Conservation (phyloP, 2,113 vertebrate genomes). For the Setophaga petechia region DNA sequence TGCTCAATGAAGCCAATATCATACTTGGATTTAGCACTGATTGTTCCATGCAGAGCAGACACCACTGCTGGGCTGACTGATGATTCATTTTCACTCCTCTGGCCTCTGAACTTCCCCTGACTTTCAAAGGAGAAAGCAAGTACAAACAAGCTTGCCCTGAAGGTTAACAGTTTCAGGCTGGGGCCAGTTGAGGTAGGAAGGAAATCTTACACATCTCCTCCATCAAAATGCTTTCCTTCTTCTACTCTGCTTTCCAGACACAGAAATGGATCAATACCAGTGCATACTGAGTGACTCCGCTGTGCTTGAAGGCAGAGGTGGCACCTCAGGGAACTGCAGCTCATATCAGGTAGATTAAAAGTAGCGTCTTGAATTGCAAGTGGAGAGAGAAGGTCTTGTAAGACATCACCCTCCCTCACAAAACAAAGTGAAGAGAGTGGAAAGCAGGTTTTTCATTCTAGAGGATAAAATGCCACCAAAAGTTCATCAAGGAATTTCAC, state of each 20-base stretch:
- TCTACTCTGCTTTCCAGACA: not conserved
- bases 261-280: not conserved
- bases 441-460: not conserved
- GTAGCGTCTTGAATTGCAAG: not conserved
- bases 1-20: not conserved
- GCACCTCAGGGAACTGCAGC: not conserved
- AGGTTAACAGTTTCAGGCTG: not conserved
- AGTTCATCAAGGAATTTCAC: not conserved
- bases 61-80: not conserved
- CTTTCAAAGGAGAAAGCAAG: not conserved
- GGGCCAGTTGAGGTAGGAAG: not conserved
- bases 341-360: not conserved
- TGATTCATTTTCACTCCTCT: not conserved
- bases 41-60: not conserved
- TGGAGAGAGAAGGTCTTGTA: not conserved
- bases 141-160: not conserved
- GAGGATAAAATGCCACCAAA: not conserved
- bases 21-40: not conserved
- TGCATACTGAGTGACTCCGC: not conserved
- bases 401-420: not conserved
- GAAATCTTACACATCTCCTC: not conserved
- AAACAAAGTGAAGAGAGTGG: not conserved
- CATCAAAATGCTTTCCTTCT: not conserved
- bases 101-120: not conserved
- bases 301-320: not conserved